These are phyloP conservation scores for Camponotus floridanus DNA, from an alignment of 1,140 invertebrate species.

Conservation along the genomic window DNA sequence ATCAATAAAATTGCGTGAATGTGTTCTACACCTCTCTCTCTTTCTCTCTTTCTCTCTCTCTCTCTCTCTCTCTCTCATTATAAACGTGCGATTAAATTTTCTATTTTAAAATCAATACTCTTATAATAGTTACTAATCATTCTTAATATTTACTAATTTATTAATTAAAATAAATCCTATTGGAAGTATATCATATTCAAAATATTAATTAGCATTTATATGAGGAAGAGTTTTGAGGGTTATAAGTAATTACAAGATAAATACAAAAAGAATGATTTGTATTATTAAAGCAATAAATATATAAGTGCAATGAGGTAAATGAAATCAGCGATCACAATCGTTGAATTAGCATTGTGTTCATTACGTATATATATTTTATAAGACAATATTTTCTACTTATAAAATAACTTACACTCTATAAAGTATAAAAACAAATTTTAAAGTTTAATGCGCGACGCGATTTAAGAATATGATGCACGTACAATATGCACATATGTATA, in stretches of 20 bases:
- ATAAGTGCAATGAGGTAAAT: slow-evolving; percentile 4
- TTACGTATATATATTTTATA: slow-evolving; percentile 31
- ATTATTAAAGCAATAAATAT: slow-evolving; percentile 53
- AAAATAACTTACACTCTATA: slow-evolving; percentile 3
- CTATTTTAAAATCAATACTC: too few relatives aligned
- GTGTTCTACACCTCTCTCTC: too few relatives aligned
- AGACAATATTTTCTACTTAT: background rate
- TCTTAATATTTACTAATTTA: too few relatives aligned
- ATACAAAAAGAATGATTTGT: slow-evolving; percentile 26
- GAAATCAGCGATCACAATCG: slow-evolving; percentile 32
- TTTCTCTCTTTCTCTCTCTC: too few relatives aligned
- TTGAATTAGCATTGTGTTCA: background rate
- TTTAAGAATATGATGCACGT: background rate
- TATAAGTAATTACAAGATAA: background rate
- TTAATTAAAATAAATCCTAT: background rate
- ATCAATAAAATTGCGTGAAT: too few relatives aligned
- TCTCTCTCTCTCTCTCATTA: too few relatives aligned
- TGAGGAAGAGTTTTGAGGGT: background rate
- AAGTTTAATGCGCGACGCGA: background rate
- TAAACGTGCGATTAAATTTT: too few relatives aligned
- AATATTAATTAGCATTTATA: background rate
- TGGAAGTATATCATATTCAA: background rate
- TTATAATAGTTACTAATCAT: too few relatives aligned
- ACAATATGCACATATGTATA: background rate
- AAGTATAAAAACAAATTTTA: slow-evolving; percentile 50